Evolutionary conservation across 2,888 invertebrate species (phyloP).

Genomic region (Heliconius hortense): DNA sequence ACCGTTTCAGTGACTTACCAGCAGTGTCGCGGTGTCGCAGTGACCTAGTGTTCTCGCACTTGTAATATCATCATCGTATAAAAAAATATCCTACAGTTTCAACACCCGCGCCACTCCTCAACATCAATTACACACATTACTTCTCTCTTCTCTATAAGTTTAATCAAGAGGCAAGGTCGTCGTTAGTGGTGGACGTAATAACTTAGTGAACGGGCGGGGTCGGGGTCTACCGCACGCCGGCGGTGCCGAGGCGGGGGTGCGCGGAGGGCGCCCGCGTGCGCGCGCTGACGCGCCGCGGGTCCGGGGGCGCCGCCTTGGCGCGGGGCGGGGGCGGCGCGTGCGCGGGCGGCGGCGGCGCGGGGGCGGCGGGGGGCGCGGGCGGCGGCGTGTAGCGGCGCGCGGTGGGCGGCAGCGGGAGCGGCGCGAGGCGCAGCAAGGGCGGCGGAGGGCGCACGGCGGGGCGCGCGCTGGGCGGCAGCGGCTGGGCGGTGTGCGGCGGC

Average conservation of each 20-base stretch:
- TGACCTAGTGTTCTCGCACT: constrained; percentile 16
- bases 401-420: constrained; percentile 85
- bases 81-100: constrained; percentile 48
- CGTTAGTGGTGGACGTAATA: no score
- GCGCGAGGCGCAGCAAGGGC: constrained; percentile 85
- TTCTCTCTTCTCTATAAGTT: no score
- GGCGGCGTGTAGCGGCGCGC: constrained; percentile 88
- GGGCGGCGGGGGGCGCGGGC: constrained; percentile 23
- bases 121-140: no score
- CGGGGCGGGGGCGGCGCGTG: constrained; percentile 50
- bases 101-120: constrained; percentile 1
- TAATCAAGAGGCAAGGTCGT: no score
- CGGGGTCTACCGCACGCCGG: constrained; percentile 58
- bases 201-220: constrained; percentile 17
- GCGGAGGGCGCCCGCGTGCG: constrained; percentile 56
- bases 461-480: constrained; percentile 82
- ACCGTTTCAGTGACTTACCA: constrained; percentile 3
- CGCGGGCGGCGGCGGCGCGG: constrained; percentile 27
- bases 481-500: constrained; percentile 59
- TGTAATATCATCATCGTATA: constrained; percentile 44
- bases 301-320: constrained; percentile 70
- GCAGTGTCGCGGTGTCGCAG: constrained; percentile 1
- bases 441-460: constrained; percentile 85
- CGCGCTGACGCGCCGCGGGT: constrained; percentile 69
- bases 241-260: constrained; percentile 61